These are phyloP conservation scores for Mythimna lalbum DNA, from an alignment of 2,888 invertebrate species.

Conservation along the genomic window DNA sequence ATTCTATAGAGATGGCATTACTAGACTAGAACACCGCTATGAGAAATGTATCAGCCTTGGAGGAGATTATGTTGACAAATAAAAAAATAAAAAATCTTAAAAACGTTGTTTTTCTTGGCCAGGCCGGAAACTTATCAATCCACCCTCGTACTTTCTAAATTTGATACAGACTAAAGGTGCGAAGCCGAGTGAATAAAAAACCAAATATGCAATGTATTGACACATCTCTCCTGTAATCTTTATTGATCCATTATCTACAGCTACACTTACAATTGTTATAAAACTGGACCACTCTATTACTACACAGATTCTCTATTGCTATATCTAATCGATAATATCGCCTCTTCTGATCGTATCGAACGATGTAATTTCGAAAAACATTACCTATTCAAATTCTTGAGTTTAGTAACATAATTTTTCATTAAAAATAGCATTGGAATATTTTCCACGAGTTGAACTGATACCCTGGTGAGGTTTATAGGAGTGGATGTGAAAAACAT, in stretches of 20 bases:
- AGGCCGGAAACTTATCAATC: too few species aligned
- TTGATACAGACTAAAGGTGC: too few species aligned
- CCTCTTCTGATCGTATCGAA: not conserved
- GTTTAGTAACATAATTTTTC: not conserved
- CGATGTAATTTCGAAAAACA: slow-evolving; percentile 5
- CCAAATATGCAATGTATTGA: not conserved
- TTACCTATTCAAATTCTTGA: not conserved
- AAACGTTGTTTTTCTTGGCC: too few species aligned
- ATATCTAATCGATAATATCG: slow-evolving; percentile 7
- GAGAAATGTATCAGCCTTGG: too few species aligned
- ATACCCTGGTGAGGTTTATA: too few species aligned
- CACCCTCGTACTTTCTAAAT: too few species aligned
- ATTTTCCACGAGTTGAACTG: not conserved
- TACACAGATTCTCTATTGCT: slow-evolving; percentile 2
- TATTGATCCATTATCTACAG: slow-evolving; percentile 2
- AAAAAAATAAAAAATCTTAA: too few species aligned
- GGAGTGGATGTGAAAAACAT: not conserved
- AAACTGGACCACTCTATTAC: slow-evolving; percentile 6
- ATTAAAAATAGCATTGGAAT: not conserved
- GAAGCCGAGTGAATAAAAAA: not conserved
- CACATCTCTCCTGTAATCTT: not conserved
- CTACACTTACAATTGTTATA: not conserved
- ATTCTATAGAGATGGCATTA: too few species aligned
- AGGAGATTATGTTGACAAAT: too few species aligned
- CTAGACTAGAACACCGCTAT: too few species aligned